Percentiles rank a stretch among this genome's conserved stretches.
phyloP scores from a whole-genome alignment of 2,797 vertebrate species.

The Natrix natrix region DNA sequence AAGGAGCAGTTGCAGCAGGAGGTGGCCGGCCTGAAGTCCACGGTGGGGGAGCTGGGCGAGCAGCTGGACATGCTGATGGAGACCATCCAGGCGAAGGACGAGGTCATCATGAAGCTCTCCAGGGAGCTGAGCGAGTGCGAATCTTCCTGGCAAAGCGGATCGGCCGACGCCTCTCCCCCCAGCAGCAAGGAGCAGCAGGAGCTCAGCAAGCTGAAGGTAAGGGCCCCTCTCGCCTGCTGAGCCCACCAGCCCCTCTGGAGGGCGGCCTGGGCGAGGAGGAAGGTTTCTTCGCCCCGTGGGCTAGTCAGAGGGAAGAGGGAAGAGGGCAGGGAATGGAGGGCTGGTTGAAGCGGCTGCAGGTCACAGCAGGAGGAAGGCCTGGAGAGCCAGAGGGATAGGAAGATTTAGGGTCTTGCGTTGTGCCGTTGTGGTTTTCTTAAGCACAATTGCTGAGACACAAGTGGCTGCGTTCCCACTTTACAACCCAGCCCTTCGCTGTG shows the following conservation, averaged over 20 bases:
- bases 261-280: neutral
- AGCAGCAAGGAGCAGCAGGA: conserved; percentile 80
- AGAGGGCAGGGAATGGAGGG: accelerated
- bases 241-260: neutral
- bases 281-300: neutral
- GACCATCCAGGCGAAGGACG: conserved; percentile 96
- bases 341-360: neutral
- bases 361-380: neutral
- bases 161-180: conserved; percentile 42
- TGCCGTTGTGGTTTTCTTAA: neutral
- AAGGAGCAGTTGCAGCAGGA: conserved; percentile 89
- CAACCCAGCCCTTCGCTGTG: neutral
- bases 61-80: conserved; percentile 93
- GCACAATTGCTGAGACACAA: neutral
- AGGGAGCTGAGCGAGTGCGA: conserved; percentile 77
- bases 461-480: accelerated
- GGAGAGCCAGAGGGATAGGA: neutral
- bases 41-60: conserved; percentile 89
- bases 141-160: conserved; percentile 22
- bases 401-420: neutral
- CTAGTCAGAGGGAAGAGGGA: neutral
- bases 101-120: conserved; percentile 93
- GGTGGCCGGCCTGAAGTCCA: conserved; percentile 82
- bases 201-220: conserved; percentile 85
- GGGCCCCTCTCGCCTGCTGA: neutral